phyloP scores from a whole-genome alignment of 2,888 invertebrate species.

The Andricus curvator region DNA sequence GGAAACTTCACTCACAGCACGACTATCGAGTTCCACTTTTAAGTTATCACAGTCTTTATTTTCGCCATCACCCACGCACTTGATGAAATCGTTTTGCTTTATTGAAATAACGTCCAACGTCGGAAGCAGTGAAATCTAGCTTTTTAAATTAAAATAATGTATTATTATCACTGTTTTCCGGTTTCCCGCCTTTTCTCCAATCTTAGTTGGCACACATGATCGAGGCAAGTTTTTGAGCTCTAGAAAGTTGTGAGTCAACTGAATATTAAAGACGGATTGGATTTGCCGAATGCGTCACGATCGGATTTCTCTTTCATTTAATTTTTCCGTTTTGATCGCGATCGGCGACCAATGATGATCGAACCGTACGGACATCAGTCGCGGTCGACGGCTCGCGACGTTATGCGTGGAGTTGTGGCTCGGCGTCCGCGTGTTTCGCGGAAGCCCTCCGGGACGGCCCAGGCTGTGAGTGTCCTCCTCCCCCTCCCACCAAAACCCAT shows the following conservation, averaged over 20 bases:
- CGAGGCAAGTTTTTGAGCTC: not conserved
- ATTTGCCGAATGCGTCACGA: conserved; percentile 18
- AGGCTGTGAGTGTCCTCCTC: conserved; percentile 62
- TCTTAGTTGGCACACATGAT: not conserved
- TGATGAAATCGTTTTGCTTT: not conserved
- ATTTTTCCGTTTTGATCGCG: conserved; percentile 30
- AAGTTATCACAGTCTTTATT: not conserved
- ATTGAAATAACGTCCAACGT: not conserved
- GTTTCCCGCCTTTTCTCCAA: not conserved
- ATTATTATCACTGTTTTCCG: not conserved
- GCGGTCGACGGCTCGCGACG: conserved; percentile 77
- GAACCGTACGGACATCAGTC: conserved; percentile 68
- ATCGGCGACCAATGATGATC: conserved; percentile 47
- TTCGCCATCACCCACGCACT: conserved; percentile 4
- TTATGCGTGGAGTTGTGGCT: conserved; percentile 70
- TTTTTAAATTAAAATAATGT: not conserved
- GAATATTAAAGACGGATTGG: not conserved
- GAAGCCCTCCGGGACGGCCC: conserved; percentile 72
- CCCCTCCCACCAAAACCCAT: conserved; percentile 54
- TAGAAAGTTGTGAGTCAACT: not conserved
- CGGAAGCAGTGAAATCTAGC: not conserved
- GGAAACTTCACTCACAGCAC: not conserved
- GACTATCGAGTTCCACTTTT: not conserved
- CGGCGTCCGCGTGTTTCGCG: conserved; percentile 72
- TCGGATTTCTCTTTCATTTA: conserved; percentile 8